Conservation (phyloP, 2,888 invertebrate species). For the Ypsolopha scabrella region DNA sequence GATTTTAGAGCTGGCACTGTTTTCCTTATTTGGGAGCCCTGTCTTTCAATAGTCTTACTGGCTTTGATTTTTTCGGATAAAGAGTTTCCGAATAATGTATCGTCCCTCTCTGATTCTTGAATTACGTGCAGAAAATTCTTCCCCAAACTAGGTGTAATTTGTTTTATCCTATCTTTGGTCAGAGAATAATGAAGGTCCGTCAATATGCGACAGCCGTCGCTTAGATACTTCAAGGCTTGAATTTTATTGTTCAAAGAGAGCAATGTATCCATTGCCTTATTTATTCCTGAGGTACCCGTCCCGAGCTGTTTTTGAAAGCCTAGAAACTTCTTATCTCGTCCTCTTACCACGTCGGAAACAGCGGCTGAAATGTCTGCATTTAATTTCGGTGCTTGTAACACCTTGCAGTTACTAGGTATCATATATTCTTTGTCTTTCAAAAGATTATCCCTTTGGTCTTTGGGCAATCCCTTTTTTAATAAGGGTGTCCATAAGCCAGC, state of each 20-base stretch:
- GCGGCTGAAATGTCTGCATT: slow-evolving; percentile 12
- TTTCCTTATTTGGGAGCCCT: slow-evolving; percentile 6
- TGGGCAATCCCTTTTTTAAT: slow-evolving; percentile 6
- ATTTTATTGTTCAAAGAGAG: slow-evolving; percentile 9
- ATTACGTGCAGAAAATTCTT: slow-evolving; percentile 11
- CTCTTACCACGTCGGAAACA: slow-evolving; percentile 5
- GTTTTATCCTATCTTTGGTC: slow-evolving; percentile 9
- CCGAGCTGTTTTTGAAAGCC: slow-evolving; percentile 9
- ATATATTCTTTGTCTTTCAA: slow-evolving; percentile 10
- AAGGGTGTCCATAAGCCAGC: slow-evolving; percentile 6
- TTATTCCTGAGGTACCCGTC: slow-evolving; percentile 9
- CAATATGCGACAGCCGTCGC: slow-evolving; percentile 12
- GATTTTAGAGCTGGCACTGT: neutral
- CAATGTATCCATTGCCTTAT: slow-evolving; percentile 9
- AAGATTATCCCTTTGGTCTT: slow-evolving; percentile 8
- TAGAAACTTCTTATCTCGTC: slow-evolving; percentile 8
- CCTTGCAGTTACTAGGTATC: slow-evolving; percentile 11
- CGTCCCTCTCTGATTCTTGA: slow-evolving; percentile 10
- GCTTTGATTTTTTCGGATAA: slow-evolving; percentile 11
- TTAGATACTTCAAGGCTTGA: slow-evolving; percentile 10
- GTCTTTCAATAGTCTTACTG: slow-evolving; percentile 5
- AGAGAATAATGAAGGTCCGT: slow-evolving; percentile 9
- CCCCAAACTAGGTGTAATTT: slow-evolving; percentile 11
- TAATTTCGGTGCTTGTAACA: slow-evolving; percentile 14
- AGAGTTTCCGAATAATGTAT: slow-evolving; percentile 7